Percentiles rank a stretch among this genome's conserved stretches.
Evolutionary conservation across 1,140 invertebrate genomes (phyloP).

Genomic region (Aphidius ervi): DNA sequence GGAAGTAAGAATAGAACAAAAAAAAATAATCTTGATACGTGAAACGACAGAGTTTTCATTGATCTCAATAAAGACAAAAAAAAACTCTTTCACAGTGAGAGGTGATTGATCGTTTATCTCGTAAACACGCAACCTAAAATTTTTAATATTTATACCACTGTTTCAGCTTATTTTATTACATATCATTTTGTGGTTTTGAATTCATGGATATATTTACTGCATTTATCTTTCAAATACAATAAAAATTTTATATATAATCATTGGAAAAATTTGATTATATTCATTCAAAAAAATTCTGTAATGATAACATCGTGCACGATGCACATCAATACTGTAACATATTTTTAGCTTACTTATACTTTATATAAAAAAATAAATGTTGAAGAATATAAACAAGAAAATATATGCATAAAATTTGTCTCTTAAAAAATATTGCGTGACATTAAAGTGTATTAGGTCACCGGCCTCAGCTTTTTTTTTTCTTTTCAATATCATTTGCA

Average conservation of each 20-base stretch:
- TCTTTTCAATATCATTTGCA: neutral
- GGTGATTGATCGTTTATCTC: conserved; percentile 6
- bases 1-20: conserved; percentile 11
- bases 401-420: no score
- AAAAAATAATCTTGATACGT: conserved; percentile 27
- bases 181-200: no score
- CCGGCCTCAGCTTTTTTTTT: neutral
- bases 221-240: no score
- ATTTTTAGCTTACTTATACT: no score
- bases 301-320: no score
- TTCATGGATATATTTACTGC: no score
- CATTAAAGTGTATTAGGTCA: conserved; percentile 10
- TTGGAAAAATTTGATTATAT: no score
- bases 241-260: no score
- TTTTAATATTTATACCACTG: neutral
- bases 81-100: conserved; percentile 3
- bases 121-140: conserved; percentile 18
- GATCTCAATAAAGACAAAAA: conserved; percentile 20
- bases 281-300: no score
- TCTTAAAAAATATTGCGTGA: conserved; percentile 5
- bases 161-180: neutral
- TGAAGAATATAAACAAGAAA: no score
- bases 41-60: conserved; percentile 32
- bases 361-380: no score
- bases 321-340: no score